Conservation (phyloP, 1,140 invertebrate genomes). For the Ganaspis sp. region DNA sequence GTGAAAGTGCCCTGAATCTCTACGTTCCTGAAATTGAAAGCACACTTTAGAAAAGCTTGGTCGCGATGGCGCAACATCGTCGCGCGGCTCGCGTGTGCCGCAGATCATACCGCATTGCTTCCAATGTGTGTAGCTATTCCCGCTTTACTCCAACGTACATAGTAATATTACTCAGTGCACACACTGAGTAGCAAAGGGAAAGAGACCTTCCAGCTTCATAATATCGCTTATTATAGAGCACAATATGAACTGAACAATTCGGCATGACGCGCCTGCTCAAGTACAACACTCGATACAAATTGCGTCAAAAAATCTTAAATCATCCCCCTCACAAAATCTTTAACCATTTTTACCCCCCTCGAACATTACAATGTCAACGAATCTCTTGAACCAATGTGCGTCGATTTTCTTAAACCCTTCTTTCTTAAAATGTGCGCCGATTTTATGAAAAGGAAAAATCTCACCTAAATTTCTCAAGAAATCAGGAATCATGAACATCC, state of each 20-base stretch:
- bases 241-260: conserved; percentile 5
- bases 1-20: conserved; percentile 14
- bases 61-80: conserved; percentile 55
- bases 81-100: conserved; percentile 54
- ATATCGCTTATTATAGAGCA: neutral
- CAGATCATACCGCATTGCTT: conserved; percentile 66
- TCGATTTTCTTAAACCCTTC: neutral
- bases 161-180: neutral
- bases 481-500: conserved; percentile 62
- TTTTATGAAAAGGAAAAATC: neutral
- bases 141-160: conserved; percentile 1
- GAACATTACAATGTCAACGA: too few species aligned
- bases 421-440: neutral
- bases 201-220: conserved; percentile 17
- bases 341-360: too few species aligned
- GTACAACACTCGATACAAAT: neutral
- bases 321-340: conserved; percentile 13
- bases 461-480: neutral
- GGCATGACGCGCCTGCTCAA: neutral
- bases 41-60: conserved; percentile 31
- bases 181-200: neutral
- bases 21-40: conserved; percentile 38
- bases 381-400: neutral
- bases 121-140: conserved; percentile 22
- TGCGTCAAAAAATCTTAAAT: neutral